Conservation (phyloP, 2,113 vertebrate genomes). For the Oryzias woworae region DNA sequence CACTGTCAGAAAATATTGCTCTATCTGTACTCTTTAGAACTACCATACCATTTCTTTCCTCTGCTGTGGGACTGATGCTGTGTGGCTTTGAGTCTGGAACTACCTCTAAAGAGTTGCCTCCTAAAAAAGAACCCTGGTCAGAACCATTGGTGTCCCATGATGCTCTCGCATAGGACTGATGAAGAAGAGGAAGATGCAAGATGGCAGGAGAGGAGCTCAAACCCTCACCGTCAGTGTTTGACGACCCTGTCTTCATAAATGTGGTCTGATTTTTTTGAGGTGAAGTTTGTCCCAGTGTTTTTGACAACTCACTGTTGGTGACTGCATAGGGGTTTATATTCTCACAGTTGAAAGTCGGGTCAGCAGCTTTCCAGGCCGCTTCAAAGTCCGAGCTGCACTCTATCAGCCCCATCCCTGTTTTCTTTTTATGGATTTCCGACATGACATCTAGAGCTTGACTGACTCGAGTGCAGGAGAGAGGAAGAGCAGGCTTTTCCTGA, state of each 20-base stretch:
- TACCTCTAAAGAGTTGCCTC: conserved; percentile 16
- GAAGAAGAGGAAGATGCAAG: conserved; percentile 71
- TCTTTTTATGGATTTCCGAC: conserved; percentile 57
- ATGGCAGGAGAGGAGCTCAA: conserved; percentile 70
- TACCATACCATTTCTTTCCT: conserved; percentile 59
- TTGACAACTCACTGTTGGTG: conserved; percentile 32
- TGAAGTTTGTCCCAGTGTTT: conserved; percentile 32
- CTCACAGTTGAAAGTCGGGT: conserved; percentile 45
- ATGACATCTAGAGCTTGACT: conserved; percentile 69
- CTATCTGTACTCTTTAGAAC: conserved; percentile 62
- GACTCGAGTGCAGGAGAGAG: conserved; percentile 66
- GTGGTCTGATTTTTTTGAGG: conserved; percentile 64
- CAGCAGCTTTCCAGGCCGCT: conserved; percentile 66
- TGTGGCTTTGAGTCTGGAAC: conserved; percentile 34
- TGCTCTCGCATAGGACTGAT: conserved; percentile 70
- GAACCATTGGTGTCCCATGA: conserved; percentile 52
- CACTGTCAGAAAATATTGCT: conserved; percentile 57
- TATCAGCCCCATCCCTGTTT: conserved; percentile 58
- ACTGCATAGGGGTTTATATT: conserved; percentile 60
- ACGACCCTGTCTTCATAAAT: conserved; percentile 37
- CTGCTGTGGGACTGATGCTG: conserved; percentile 42
- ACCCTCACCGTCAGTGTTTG: conserved; percentile 50
- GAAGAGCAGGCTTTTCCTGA: conserved; percentile 73
- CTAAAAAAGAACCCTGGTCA: conserved; percentile 40
- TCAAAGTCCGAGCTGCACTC: conserved; percentile 72